Base-by-base conservation (phyloP, 2,797 vertebrate genomes). In the Mastacembelus armatus region DNA sequence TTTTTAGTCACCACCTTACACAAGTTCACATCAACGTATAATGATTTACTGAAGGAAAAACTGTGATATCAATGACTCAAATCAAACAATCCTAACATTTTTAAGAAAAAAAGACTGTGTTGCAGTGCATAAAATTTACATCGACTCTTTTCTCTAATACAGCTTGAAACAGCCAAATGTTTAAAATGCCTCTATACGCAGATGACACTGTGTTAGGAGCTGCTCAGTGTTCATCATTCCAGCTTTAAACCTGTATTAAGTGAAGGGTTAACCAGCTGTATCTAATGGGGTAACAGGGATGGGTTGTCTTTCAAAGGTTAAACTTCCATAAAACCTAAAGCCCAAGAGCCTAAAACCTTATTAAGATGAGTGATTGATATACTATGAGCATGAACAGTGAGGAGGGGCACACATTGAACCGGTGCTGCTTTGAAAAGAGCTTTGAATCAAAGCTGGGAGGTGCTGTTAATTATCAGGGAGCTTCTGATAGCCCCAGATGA, bases 291-390 rank as follows among this genome's bases (percentile, higher is more conserved):
- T n/a, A n/a, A n/a, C n/a, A 29, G 35, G 2, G 2, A 44, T 50
- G 8, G 49, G 69, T 64, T 64, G 19, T 29, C 35, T 76, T 69
- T 65, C 47, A 61, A 45, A 59, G 15, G 43, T 59, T 83, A 30
- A 74, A 60, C 78, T 35, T 69, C 39, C 55, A 55, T 71, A 47
- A n/a, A n/a, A 61, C 30, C 48, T 59, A 49, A 85, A 78, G 49
- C 80, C 66, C 56, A 38, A 42, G 65, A 71, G 77, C 50, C 42
- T 24, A 40, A 77, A 72, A 83, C 67, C 70, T 66, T 71, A 84
- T 87, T 76, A 80, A 71, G 60, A 69, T 59, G 64, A 84, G 78
- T 84, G 81, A 91, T 83, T 88, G 83, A 85, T 80, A 72, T 77
- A 62, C 61, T 56, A 16, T 55, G 43, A 76, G 52, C 26, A 22